phyloP scores from a whole-genome alignment of 2,888 invertebrate species.

The Onchidella celtica region DNA sequence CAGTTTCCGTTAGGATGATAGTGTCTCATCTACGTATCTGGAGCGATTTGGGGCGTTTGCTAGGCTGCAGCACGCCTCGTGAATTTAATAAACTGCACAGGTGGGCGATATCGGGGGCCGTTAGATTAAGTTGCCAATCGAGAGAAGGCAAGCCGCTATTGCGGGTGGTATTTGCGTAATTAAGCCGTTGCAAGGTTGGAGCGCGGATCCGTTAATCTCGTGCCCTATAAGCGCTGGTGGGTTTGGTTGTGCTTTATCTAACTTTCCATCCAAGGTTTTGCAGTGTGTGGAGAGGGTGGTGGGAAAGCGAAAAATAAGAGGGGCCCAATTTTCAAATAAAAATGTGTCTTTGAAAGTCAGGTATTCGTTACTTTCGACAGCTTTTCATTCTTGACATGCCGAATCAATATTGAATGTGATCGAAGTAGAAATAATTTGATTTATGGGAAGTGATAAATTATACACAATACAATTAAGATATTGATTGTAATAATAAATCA shows the following conservation, averaged over 20 bases:
- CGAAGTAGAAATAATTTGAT: too few relatives aligned
- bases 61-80: neutral
- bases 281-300: too few relatives aligned
- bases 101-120: conserved; percentile 2
- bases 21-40: neutral
- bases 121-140: conserved; percentile 18
- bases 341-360: too few relatives aligned
- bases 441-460: too few relatives aligned
- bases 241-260: conserved; percentile 4
- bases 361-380: too few relatives aligned
- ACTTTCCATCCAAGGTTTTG: too few relatives aligned
- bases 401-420: too few relatives aligned
- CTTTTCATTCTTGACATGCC: too few relatives aligned
- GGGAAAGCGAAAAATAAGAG: too few relatives aligned
- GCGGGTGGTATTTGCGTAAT: conserved; percentile 7
- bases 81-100: conserved; percentile 20
- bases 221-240: neutral
- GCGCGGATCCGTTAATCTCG: neutral
- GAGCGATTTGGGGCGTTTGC: neutral
- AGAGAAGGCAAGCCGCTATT: neutral
- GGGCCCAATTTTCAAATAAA: too few relatives aligned
- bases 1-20: neutral
- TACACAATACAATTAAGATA: too few relatives aligned
- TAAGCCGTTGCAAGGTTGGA: neutral
- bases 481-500: too few relatives aligned